Conservation (phyloP, 2,797 vertebrate species). For the Alca torda region DNA sequence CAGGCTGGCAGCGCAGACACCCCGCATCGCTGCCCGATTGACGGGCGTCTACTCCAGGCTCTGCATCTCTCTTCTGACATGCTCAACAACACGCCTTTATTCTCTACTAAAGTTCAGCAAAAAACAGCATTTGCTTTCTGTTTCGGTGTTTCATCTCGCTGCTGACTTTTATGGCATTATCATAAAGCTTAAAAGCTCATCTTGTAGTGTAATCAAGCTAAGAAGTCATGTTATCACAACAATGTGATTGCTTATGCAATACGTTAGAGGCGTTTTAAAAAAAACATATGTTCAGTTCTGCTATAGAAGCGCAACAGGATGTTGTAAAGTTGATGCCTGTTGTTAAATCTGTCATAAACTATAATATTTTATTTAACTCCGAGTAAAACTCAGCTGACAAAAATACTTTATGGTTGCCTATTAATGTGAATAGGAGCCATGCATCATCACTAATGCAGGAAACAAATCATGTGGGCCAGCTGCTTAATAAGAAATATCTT, state of each 20-base stretch:
- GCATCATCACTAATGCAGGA: constrained; percentile 32
- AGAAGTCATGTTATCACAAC: constrained; percentile 55
- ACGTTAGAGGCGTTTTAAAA: background rate
- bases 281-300: constrained; percentile 42
- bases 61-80: background rate
- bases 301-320: constrained; percentile 44
- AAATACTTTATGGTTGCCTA: constrained; percentile 50
- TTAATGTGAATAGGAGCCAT: constrained; percentile 46
- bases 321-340: constrained; percentile 24
- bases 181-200: constrained; percentile 44
- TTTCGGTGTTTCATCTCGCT: constrained; percentile 10
- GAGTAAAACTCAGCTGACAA: constrained; percentile 54
- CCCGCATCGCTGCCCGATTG: rapidly evolving
- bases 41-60: background rate
- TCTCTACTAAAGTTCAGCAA: background rate
- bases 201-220: constrained; percentile 26
- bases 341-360: constrained; percentile 55
- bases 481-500: constrained; percentile 39
- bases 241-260: constrained; percentile 28
- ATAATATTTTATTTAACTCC: constrained; percentile 61
- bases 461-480: constrained; percentile 35
- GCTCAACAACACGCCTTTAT: background rate
- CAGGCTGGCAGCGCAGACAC: background rate
- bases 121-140: background rate
- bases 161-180: constrained; percentile 36